Percentiles rank a stretch among this genome's conserved stretches.
Evolutionary conservation across 2,888 invertebrate species (phyloP).

Genomic region (Carterocephalus palaemon): DNA sequence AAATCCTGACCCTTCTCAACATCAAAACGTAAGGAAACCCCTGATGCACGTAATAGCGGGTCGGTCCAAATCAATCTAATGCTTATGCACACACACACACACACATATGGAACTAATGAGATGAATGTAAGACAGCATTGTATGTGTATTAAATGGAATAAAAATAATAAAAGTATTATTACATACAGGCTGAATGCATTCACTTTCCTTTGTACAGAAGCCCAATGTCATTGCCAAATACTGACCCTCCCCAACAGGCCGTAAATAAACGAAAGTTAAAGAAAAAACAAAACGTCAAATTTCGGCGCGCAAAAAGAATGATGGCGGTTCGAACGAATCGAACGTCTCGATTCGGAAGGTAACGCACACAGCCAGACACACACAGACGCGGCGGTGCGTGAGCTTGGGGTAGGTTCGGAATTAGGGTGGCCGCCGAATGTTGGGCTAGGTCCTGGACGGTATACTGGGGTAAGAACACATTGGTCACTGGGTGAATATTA

Average conservation of each 20-base stretch:
- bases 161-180: slow-evolving; percentile 2
- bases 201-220: slow-evolving; percentile 18
- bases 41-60: too few species aligned
- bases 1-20: slow-evolving; percentile 9
- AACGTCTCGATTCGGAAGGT: slow-evolving; percentile 39
- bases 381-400: slow-evolving; percentile 34
- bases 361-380: slow-evolving; percentile 33
- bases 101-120: too few species aligned
- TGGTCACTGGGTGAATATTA: slow-evolving; percentile 39
- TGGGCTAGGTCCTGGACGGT: slow-evolving; percentile 66
- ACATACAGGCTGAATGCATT: slow-evolving; percentile 8
- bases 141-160: not conserved
- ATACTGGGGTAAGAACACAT: slow-evolving; percentile 42
- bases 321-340: slow-evolving; percentile 36
- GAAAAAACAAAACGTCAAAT: slow-evolving; percentile 16
- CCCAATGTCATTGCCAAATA: slow-evolving; percentile 24
- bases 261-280: slow-evolving; percentile 6
- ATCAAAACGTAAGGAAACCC: too few species aligned
- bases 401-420: slow-evolving; percentile 72
- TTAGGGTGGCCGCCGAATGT: slow-evolving; percentile 73
- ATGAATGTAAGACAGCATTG: too few species aligned
- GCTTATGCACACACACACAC: too few species aligned
- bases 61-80: too few species aligned
- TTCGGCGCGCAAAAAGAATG: slow-evolving; percentile 29
- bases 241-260: slow-evolving; percentile 22